These are phyloP conservation scores for Lasiurus borealis DNA, from an alignment of 2,113 vertebrate genomes.

Conservation along the genomic window DNA sequence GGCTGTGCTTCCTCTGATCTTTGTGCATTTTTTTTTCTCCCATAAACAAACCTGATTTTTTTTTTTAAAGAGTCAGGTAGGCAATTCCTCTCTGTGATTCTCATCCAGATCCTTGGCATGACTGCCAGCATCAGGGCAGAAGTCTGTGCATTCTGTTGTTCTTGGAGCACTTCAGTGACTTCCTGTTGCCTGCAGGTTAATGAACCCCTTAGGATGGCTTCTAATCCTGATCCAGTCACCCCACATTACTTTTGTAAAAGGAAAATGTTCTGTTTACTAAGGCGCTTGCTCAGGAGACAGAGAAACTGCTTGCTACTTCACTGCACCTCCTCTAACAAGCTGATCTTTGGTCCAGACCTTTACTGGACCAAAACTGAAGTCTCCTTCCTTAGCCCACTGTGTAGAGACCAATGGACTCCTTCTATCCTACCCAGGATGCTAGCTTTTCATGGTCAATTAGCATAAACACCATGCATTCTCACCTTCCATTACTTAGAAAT, in stretches of 20 bases:
- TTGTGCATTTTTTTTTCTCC: not conserved
- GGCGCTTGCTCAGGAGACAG: not conserved
- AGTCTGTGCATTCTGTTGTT: not conserved
- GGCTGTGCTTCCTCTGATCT: not conserved
- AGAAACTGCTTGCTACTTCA: not conserved
- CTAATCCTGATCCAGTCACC: constrained; percentile 22
- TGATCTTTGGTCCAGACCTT: not conserved
- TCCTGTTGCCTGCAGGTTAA: constrained; percentile 7
- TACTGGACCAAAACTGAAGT: not conserved
- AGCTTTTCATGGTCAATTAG: not conserved
- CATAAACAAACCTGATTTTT: constrained; percentile 51
- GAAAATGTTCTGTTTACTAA: not conserved
- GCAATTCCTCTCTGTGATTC: constrained; percentile 2
- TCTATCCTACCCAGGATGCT: not conserved
- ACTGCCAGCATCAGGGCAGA: not conserved
- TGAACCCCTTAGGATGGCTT: not conserved
- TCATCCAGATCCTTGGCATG: not conserved
- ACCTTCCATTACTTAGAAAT: not conserved
- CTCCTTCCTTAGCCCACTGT: not conserved
- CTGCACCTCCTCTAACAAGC: not conserved
- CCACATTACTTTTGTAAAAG: not conserved
- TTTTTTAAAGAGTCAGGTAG: not conserved
- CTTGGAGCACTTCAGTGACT: not conserved
- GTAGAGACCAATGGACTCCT: not conserved
- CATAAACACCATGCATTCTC: not conserved